Conservation (phyloP, 2,888 invertebrate species). For the Mantis religiosa region DNA sequence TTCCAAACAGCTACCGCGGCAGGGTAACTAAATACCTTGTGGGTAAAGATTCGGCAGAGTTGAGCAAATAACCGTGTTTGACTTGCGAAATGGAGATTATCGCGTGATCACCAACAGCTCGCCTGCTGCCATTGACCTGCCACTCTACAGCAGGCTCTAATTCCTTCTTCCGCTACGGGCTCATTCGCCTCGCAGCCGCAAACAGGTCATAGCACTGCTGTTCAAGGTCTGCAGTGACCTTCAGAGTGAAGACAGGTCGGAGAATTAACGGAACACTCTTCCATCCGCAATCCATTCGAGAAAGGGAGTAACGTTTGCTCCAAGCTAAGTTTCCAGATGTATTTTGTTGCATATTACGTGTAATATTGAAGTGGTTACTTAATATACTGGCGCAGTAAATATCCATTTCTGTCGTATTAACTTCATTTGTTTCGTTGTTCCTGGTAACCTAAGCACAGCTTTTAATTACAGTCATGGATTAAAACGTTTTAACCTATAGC, state of each 20-base stretch:
- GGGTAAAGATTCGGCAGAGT: neutral
- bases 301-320: no score
- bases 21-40: neutral
- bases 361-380: no score
- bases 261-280: neutral
- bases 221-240: neutral
- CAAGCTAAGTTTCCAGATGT: no score
- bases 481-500: no score
- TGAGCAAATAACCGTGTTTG: neutral
- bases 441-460: no score
- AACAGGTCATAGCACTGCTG: neutral
- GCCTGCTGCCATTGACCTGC: neutral
- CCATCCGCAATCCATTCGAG: neutral
- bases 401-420: no score
- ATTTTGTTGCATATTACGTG: no score
- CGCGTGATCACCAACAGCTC: no score
- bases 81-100: neutral
- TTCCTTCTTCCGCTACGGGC: neutral
- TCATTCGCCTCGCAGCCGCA: neutral
- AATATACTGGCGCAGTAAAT: no score
- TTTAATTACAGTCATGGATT: no score
- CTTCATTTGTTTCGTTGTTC: no score
- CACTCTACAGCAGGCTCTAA: neutral
- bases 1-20: no score
- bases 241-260: neutral